Evolutionary conservation across 2,113 vertebrate species (phyloP), one percentile per base, ranked within the genome.

Genomic region (Patagioenas fasciata): DNA sequence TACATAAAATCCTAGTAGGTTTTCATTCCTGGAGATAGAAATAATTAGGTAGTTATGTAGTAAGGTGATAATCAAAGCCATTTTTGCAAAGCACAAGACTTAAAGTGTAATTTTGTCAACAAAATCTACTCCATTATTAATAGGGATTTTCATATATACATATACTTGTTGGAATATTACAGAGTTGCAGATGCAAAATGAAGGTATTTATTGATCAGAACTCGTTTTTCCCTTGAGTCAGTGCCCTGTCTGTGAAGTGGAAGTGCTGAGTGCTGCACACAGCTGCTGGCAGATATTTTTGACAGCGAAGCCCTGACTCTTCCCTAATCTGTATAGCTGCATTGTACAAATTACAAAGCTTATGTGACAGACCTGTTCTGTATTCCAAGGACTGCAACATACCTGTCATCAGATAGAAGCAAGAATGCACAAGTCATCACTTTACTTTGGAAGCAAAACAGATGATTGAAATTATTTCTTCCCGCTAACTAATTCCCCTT

Each of bases 381-480:
- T 96, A 97, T 97, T 97, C 97, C 85, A 91, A 80, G 95, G 95
- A 82, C 94, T 97, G 95, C 96, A 96, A 96, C 97, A 85, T 91
- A 98, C 98, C 97, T 98, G 97, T 98, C 97, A 97, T 97, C 92
- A 95, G 95, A 97, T 92, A 94, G 96, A 96, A 80, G 85, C 38
- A 51, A 91, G 97, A 97, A 97, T 96, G 95, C 96, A 85, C 92
- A 92, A 97, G 97, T 98, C 97, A 97, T 98, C 97, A 91, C 94
- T 98, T 97, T 93, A 95, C 96, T 97, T 96, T 84, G 95, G 88
- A 97, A 97, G 94, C 97, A 93, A 95, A 94, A 95, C 98, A 98
- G 97, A 98, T 98, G 97, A 98, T 97, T 97, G 97, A 97, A 98
- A 98, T 98, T 97, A 98, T 98, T 98, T 97, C 97, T 98, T 96